phyloP scores from a whole-genome alignment of 2,113 vertebrate genomes.

The Excalfactoria chinensis region DNA sequence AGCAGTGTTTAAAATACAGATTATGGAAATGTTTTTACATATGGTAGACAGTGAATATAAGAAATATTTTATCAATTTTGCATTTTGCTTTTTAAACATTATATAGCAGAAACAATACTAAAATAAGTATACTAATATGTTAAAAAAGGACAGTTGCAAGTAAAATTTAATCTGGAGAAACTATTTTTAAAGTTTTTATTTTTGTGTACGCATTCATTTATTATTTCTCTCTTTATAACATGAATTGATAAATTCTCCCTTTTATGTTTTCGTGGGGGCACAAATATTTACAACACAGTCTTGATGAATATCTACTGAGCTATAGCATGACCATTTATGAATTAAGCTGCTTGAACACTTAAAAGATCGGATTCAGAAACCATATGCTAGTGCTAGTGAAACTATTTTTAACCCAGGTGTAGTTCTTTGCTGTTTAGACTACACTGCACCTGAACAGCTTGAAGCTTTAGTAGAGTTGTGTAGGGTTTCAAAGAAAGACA shows the following conservation, averaged over 20 bases:
- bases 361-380: neutral
- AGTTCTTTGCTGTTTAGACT: neutral
- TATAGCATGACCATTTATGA: neutral
- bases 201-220: accelerated
- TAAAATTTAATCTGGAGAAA: neutral
- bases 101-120: neutral
- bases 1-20: neutral
- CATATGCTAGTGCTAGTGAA: neutral
- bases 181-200: accelerated
- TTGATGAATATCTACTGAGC: neutral
- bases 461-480: neutral
- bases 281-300: neutral
- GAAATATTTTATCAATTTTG: accelerated
- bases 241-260: neutral
- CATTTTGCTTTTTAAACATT: neutral
- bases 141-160: neutral
- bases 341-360: neutral
- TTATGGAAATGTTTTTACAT: neutral
- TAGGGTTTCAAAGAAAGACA: too few species aligned
- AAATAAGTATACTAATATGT: too few species aligned
- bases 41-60: neutral
- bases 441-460: neutral
- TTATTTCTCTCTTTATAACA: neutral
- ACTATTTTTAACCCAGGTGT: neutral
- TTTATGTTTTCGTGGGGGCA: neutral